Conservation (phyloP, 2,113 vertebrate species). For the Tetrao urogallus region DNA sequence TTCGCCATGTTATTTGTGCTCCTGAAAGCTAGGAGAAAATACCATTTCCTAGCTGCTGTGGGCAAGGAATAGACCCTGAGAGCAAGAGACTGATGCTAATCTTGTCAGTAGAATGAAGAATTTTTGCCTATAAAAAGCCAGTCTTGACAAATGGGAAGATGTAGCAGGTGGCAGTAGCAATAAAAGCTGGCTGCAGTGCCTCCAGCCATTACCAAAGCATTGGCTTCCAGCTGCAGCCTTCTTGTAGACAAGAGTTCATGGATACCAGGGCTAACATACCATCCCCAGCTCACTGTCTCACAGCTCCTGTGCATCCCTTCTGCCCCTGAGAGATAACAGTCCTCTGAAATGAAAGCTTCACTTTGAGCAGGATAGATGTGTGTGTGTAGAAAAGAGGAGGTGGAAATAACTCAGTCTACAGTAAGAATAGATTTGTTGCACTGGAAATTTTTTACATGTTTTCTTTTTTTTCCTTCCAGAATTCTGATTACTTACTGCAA, state of each 20-base stretch:
- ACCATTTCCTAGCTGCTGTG: neutral
- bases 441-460: neutral
- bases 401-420: neutral
- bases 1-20: neutral
- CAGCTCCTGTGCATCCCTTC: neutral
- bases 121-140: neutral
- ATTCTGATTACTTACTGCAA: neutral
- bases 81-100: neutral
- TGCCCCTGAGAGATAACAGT: neutral
- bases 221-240: neutral
- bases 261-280: neutral
- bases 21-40: neutral
- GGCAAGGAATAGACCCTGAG: neutral
- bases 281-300: neutral
- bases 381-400: neutral
- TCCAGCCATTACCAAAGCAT: fast-evolving
- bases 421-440: neutral
- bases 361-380: neutral
- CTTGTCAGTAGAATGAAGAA: neutral
- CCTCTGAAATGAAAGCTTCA: neutral
- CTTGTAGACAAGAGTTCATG: neutral
- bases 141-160: neutral
- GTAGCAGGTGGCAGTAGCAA: neutral
- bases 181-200: neutral
- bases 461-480: neutral